Evolutionary conservation across 2,113 vertebrate species (phyloP), one percentile per base, ranked within the genome.

Genomic region (Turdus rufiventris): DNA sequence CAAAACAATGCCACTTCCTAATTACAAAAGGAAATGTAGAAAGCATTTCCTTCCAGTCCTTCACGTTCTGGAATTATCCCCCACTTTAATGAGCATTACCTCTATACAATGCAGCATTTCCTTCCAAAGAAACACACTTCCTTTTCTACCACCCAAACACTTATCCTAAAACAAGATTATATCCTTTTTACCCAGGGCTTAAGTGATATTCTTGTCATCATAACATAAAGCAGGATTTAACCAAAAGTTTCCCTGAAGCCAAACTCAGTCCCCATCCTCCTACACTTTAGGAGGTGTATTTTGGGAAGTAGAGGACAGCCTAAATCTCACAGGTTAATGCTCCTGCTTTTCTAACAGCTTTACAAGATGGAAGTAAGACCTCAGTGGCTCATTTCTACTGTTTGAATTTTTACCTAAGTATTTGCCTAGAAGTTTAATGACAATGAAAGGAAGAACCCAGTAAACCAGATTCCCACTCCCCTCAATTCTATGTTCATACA

Each of bases 381-480:
- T 19, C 26, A 86, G 13, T 4, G 36, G 45, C 25, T 33, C 8
- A n/a, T 25, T 88, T 50, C 45, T 70, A 20, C 21, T 33, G 38
- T 31, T 5, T 60, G 21, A 65, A 57, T 29, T 50, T 83, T 24
- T 36, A 78, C 1, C 0, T 12, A 78, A 56, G 9, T 33, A 50
- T 42, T 28, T 78, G 34, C 21, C 25, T 25, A 58, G 48, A 85
- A 70, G 70, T 18, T 4, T n/a, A 72, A 61, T 1, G 45, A 31
- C 18, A 76, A 70, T 2, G 3, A 73, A 87, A 63, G 8, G 21
- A 77, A 81, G 93, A 48, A 18, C 21, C 14, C 31, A 60, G n/a
- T n/a, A 68, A 60, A 93, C 0, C 6, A 72, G 34, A 28, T 28
- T 31, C 9, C 15, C 2, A 0, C 2, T 0, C 1, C 3, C 14